phyloP scores from a whole-genome alignment of 2,797 vertebrate genomes.

The Calcarius lapponicus region DNA sequence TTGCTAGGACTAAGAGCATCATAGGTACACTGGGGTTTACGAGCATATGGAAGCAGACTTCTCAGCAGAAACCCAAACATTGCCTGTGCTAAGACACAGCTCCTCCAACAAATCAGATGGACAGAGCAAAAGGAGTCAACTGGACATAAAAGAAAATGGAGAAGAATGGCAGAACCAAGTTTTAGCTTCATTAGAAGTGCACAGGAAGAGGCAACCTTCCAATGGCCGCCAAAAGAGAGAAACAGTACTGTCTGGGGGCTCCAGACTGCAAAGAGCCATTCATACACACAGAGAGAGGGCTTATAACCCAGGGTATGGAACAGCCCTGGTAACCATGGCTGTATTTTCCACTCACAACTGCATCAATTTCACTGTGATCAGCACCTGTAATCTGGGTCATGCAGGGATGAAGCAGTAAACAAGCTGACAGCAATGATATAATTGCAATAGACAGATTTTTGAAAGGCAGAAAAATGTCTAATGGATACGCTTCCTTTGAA shows the following conservation, averaged over 20 bases:
- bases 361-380: background rate
- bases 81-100: background rate
- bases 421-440: background rate
- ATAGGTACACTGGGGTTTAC: background rate
- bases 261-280: background rate
- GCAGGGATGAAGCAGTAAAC: background rate
- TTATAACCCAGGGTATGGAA: rapidly evolving
- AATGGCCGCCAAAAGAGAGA: background rate
- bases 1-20: background rate
- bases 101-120: background rate
- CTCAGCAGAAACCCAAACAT: background rate
- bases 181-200: background rate
- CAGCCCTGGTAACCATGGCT: rapidly evolving
- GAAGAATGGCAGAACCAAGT: background rate
- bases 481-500: background rate
- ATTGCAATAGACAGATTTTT: background rate
- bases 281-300: background rate
- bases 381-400: background rate
- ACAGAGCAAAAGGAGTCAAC: background rate
- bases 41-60: background rate
- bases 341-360: background rate
- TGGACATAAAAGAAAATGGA: background rate
- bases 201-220: background rate
- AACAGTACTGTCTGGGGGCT: background rate
- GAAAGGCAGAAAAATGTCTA: background rate